Evolutionary conservation across 2,797 vertebrate species (phyloP).

Genomic region (Liasis olivaceus): DNA sequence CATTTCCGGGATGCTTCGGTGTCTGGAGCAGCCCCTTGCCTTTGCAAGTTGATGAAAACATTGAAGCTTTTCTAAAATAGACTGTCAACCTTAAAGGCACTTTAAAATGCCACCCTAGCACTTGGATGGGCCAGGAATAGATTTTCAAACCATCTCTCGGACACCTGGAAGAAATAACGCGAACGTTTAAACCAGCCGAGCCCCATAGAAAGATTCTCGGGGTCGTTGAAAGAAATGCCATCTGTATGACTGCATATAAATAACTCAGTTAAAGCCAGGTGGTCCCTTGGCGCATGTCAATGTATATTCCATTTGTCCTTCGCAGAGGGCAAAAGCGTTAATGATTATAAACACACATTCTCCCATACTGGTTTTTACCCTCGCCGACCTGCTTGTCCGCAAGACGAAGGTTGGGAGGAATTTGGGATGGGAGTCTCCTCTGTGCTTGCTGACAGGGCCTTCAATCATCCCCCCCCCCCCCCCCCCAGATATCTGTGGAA

Average conservation of each 20-base stretch:
- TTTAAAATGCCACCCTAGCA: not conserved
- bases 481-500: not conserved
- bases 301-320: conserved; percentile 31
- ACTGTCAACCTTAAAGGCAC: accelerated
- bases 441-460: not conserved
- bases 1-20: too few relatives aligned
- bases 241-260: conserved; percentile 35
- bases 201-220: conserved; percentile 11
- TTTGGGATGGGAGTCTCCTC: not conserved
- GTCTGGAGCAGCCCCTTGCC: not conserved
- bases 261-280: not conserved
- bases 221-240: conserved; percentile 30
- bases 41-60: not conserved
- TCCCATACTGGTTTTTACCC: not conserved
- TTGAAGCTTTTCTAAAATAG: not conserved
- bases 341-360: not conserved
- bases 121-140: conserved; percentile 28
- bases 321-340: conserved; percentile 8
- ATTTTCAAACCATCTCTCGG: conserved; percentile 20
- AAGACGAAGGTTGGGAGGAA: not conserved
- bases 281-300: conserved; percentile 24
- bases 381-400: not conserved
- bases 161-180: conserved; percentile 27
- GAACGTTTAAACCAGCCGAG: not conserved
- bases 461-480: not conserved